These are phyloP conservation scores for Vulpes lagopus DNA, from an alignment of 2,113 vertebrate genomes.

Conservation along the genomic window DNA sequence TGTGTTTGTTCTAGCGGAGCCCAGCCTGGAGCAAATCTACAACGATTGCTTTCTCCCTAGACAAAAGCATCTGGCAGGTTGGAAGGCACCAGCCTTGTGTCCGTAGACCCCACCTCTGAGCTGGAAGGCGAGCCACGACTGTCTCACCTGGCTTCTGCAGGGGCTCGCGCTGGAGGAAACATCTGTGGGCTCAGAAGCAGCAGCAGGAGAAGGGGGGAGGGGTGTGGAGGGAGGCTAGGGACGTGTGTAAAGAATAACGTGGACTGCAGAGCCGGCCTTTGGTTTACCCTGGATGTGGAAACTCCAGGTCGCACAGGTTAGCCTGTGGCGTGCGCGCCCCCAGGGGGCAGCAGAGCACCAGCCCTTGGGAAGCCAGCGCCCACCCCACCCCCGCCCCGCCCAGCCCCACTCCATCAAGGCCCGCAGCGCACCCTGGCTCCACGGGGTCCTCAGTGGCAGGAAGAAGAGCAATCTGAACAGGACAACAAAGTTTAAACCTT, in stretches of 20 bases:
- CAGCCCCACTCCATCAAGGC: background rate
- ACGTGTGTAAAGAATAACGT: background rate
- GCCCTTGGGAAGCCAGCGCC: background rate
- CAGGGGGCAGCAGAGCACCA: slow-evolving; percentile 74
- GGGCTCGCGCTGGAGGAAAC: background rate
- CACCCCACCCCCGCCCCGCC: no score
- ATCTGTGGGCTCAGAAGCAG: background rate
- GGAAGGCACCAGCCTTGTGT: background rate
- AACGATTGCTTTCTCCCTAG: background rate
- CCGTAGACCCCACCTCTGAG: background rate
- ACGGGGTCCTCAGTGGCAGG: background rate
- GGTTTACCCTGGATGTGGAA: background rate
- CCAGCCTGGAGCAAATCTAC: slow-evolving; percentile 16
- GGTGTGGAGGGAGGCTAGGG: background rate
- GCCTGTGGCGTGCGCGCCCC: slow-evolving; percentile 11
- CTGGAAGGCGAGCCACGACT: background rate
- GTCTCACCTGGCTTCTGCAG: background rate
- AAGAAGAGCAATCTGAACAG: background rate
- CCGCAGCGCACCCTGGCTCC: background rate
- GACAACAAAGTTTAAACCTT: background rate
- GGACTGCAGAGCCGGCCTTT: background rate
- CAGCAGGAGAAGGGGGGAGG: background rate
- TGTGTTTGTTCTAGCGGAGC: slow-evolving; percentile 71
- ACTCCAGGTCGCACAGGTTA: background rate
- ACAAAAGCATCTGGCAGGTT: background rate